These are phyloP conservation scores for Ferdinandea cuprea DNA, from an alignment of 2,888 invertebrate species.

Conservation along the genomic window DNA sequence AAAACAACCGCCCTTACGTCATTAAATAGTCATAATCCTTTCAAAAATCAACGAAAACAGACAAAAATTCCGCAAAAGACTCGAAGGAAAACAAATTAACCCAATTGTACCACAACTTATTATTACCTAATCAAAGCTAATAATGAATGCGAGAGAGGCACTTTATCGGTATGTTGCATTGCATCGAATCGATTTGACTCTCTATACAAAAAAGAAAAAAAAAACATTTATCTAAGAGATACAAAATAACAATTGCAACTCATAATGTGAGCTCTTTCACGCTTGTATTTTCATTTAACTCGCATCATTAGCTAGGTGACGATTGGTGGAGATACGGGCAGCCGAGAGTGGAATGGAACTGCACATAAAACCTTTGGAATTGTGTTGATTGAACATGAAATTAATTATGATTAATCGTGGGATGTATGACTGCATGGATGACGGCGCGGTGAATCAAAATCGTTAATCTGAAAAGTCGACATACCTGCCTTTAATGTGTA, in stretches of 20 bases:
- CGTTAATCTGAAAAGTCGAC: constrained; percentile 5
- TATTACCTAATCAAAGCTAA: constrained; percentile 48
- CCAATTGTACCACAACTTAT: constrained; percentile 56
- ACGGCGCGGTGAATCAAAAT: too few relatives aligned
- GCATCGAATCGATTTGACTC: constrained; percentile 57
- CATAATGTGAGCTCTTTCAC: constrained; percentile 64
- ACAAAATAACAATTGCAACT: constrained; percentile 47
- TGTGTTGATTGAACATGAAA: constrained; percentile 46
- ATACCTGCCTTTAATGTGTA: constrained; percentile 61
- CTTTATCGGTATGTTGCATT: constrained; percentile 19
- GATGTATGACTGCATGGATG: neutral
- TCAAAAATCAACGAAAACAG: constrained; percentile 32
- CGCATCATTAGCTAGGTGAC: constrained; percentile 36
- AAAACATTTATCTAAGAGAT: constrained; percentile 50
- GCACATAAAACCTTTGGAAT: constrained; percentile 16
- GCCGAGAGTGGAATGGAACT: neutral
- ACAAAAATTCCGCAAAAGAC: constrained; percentile 43
- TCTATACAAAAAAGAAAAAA: constrained; percentile 7
- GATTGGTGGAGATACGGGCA: neutral
- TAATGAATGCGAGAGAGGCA: constrained; percentile 32
- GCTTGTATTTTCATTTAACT: constrained; percentile 23
- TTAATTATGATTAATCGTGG: constrained; percentile 61
- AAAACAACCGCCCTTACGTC: too few relatives aligned
- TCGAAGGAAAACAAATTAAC: constrained; percentile 58
- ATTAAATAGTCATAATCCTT: constrained; percentile 30